Evolutionary conservation across 2,888 invertebrate genomes (phyloP).

Genomic region (Pseudococcus viburni): DNA sequence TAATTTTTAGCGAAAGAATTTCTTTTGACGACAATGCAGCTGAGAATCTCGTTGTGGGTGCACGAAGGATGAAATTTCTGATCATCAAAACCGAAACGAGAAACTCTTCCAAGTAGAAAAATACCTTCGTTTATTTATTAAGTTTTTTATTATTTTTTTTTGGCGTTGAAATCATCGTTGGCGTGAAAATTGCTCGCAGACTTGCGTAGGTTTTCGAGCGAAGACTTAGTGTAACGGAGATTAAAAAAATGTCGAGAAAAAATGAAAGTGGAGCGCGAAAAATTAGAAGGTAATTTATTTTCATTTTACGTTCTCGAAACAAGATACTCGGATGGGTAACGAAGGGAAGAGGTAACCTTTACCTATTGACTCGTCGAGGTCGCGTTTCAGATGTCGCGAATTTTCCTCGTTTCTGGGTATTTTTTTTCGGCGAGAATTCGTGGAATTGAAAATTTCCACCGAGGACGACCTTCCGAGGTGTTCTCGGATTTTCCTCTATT

Average conservation of each 20-base stretch:
- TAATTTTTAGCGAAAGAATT: neutral
- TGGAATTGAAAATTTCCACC: neutral
- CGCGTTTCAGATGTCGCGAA: neutral
- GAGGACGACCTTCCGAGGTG: too few species aligned
- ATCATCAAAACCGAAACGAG: neutral
- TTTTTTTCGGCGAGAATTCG: neutral
- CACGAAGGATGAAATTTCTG: too few species aligned
- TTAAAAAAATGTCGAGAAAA: neutral
- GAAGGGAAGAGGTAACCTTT: neutral
- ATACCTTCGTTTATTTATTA: neutral
- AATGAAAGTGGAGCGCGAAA: neutral
- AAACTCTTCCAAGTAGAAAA: neutral
- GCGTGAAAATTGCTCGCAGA: neutral
- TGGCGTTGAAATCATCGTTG: neutral
- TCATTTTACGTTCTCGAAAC: neutral
- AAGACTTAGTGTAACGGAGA: neutral
- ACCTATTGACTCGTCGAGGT: neutral
- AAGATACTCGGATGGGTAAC: neutral
- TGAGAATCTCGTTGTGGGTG: neutral
- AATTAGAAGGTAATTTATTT: neutral
- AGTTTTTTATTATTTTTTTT: neutral
- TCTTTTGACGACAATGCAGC: neutral
- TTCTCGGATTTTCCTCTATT: too few species aligned
- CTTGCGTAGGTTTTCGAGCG: neutral
- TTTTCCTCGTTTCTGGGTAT: neutral